Conservation (phyloP, 92 coral and sea anemone genomes). For the Zoanthus sociatus region DNA sequence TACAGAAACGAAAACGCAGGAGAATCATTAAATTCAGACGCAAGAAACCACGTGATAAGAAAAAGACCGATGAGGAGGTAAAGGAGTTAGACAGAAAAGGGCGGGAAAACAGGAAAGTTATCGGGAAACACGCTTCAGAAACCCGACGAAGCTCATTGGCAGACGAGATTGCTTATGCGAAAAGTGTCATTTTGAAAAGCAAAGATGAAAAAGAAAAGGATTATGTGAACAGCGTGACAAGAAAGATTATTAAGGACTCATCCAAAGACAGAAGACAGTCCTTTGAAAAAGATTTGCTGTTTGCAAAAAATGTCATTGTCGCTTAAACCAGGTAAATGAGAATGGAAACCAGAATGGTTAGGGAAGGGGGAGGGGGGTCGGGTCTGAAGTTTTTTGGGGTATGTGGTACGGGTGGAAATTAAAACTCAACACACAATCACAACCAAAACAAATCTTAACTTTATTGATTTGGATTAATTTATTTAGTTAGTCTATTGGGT, state of each 20-base stretch:
- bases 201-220: not conserved
- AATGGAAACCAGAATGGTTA: no score
- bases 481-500: no score
- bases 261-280: not conserved
- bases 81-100: slow-evolving; percentile 13
- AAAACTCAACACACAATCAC: no score
- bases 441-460: no score
- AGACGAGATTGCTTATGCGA: slow-evolving; percentile 14
- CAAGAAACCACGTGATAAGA: not conserved
- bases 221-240: slow-evolving; percentile 11
- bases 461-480: no score
- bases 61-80: not conserved
- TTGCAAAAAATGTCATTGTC: slow-evolving; percentile 29
- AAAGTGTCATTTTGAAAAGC: slow-evolving; percentile 12
- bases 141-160: not conserved
- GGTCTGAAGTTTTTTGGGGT: no score
- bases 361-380: no score
- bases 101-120: slow-evolving; percentile 8
- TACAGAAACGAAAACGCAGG: not conserved
- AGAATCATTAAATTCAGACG: not conserved
- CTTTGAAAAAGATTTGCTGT: slow-evolving; percentile 7
- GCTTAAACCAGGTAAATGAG: slow-evolving; percentile 1
- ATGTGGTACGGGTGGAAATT: no score
- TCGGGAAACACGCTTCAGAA: not conserved
- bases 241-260: not conserved